phyloP scores from a whole-genome alignment of 1,140 invertebrate species.

The Brachionus rubens region DNA sequence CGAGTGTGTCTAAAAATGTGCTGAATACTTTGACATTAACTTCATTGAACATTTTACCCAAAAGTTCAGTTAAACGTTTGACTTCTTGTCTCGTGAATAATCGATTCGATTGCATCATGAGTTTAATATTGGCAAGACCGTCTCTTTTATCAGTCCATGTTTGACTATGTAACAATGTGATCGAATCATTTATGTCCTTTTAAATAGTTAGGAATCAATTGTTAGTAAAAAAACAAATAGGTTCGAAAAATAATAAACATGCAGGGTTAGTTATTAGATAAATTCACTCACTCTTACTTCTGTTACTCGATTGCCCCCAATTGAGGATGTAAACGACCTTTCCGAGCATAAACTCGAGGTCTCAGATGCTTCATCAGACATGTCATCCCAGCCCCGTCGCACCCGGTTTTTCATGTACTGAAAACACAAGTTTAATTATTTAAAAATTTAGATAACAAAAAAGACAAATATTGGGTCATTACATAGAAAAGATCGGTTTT shows the following conservation, averaged over 20 bases:
- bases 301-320: conserved; percentile 65
- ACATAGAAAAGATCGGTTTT: too few relatives aligned
- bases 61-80: conserved; percentile 51
- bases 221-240: too few relatives aligned
- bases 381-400: conserved; percentile 52
- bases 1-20: conserved; percentile 83
- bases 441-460: too few relatives aligned
- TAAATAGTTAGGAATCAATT: conserved; percentile 49
- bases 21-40: conserved; percentile 67
- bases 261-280: conserved; percentile 3
- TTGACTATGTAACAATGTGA: conserved; percentile 76
- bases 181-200: conserved; percentile 82
- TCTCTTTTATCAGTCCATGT: conserved; percentile 89
- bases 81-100: conserved; percentile 50
- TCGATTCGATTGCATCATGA: conserved; percentile 71
- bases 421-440: not conserved
- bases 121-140: conserved; percentile 75
- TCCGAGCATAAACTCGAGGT: conserved; percentile 91
- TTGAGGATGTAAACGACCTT: conserved; percentile 76
- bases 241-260: not conserved
- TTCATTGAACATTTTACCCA: conserved; percentile 18
- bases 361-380: conserved; percentile 74
- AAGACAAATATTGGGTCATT: too few relatives aligned
- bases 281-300: conserved; percentile 69
- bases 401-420: not conserved